phyloP scores from a whole-genome alignment of 2,888 invertebrate species.

The Tipula helvola region DNA sequence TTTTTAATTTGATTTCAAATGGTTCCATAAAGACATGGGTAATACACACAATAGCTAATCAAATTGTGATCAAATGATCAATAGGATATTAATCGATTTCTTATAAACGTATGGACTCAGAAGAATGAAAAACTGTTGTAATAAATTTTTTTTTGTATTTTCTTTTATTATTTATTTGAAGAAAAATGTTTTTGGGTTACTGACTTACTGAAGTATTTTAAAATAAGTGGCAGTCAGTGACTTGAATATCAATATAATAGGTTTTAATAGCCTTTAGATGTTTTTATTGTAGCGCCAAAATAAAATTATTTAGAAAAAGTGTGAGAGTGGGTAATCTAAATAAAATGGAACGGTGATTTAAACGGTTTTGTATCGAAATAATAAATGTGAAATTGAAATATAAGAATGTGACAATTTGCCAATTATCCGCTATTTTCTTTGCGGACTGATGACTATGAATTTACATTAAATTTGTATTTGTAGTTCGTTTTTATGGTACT shows the following conservation, averaged over 20 bases:
- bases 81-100: conserved; percentile 4
- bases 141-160: neutral
- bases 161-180: neutral
- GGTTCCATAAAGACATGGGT: neutral
- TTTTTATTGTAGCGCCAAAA: neutral
- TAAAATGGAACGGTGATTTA: too few species aligned
- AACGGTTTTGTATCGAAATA: too few species aligned
- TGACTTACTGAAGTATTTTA: neutral
- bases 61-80: conserved; percentile 4
- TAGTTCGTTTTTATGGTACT: too few species aligned
- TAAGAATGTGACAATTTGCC: neutral
- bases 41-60: conserved; percentile 4
- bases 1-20: neutral
- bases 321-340: too few species aligned
- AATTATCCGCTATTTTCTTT: too few species aligned
- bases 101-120: neutral
- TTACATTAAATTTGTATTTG: too few species aligned
- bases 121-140: neutral
- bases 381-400: too few species aligned
- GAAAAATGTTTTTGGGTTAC: conserved; percentile 4
- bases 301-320: too few species aligned
- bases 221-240: neutral
- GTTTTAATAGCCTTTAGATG: neutral
- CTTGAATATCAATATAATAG: neutral
- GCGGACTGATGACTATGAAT: too few species aligned